phyloP scores from a whole-genome alignment of 2,113 vertebrate genomes.

The Solea senegalensis region DNA sequence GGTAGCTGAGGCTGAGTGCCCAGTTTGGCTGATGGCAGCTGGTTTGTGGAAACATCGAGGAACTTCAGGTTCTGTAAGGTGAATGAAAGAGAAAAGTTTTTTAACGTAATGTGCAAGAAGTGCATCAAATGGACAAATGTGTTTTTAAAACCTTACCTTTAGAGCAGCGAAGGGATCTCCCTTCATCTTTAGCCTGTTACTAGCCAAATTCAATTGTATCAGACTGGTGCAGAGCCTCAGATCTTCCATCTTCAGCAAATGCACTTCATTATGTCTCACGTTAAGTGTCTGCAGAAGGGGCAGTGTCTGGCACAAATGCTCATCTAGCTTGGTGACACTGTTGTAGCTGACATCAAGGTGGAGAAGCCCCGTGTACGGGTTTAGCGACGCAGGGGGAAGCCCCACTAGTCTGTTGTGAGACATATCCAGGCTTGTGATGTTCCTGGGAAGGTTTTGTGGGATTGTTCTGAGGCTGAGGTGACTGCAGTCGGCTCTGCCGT shows the following conservation, averaged over 20 bases:
- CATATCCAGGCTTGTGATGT: conserved; percentile 87
- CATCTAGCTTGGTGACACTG: conserved; percentile 81
- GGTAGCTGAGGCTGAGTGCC: conserved; percentile 83
- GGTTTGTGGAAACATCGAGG: conserved; percentile 90
- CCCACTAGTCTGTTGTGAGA: conserved; percentile 88
- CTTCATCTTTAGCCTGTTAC: conserved; percentile 83
- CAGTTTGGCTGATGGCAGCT: conserved; percentile 83
- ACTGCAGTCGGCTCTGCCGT: conserved; percentile 87
- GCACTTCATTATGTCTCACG: conserved; percentile 86
- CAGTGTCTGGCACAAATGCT: conserved; percentile 81
- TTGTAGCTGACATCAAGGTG: conserved; percentile 86
- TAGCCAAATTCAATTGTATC: conserved; percentile 79
- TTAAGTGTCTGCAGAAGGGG: conserved; percentile 80
- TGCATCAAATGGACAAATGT: too few species aligned
- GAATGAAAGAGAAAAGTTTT: not conserved
- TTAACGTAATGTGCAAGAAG: not conserved
- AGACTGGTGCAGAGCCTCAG: conserved; percentile 82
- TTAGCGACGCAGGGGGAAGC: conserved; percentile 76
- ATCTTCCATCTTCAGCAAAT: conserved; percentile 75
- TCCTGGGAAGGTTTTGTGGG: conserved; percentile 86
- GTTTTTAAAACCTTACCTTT: conserved; percentile 63
- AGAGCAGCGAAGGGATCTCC: conserved; percentile 83
- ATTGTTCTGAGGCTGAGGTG: conserved; percentile 85
- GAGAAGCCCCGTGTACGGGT: conserved; percentile 80
- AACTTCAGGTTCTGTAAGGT: conserved; percentile 81